Conservation (phyloP, 2,888 invertebrate genomes). For the Drosophila suboccidentalis region DNA sequence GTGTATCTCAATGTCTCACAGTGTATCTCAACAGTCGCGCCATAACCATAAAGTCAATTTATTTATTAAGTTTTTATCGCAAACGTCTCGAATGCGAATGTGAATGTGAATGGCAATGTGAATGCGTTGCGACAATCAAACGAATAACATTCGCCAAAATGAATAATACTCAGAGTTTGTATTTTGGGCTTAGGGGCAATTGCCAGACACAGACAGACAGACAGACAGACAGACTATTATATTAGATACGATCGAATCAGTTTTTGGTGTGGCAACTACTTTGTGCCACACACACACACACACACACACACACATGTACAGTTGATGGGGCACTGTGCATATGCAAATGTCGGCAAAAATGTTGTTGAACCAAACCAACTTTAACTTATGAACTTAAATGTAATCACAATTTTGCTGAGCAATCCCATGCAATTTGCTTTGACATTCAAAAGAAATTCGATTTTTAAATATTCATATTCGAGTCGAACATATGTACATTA, state of each 20-base stretch:
- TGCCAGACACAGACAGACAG: conserved; percentile 17
- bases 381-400: conserved; percentile 5
- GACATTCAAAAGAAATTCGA: neutral
- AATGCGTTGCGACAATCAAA: conserved; percentile 40
- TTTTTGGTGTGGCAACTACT: conserved; percentile 23
- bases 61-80: conserved; percentile 81
- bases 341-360: conserved; percentile 16
- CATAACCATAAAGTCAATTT: conserved; percentile 80
- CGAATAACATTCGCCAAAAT: conserved; percentile 42
- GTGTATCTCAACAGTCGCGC: conserved; percentile 54
- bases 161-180: conserved; percentile 27
- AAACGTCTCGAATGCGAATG: conserved; percentile 64
- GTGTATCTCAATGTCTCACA: conserved; percentile 45
- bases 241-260: conserved; percentile 35
- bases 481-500: neutral
- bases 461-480: neutral
- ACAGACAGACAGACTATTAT: conserved; percentile 3
- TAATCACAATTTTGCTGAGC: conserved; percentile 5
- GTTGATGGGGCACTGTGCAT: conserved; percentile 2
- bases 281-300: conserved; percentile 19
- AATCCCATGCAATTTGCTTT: neutral
- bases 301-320: conserved; percentile 2
- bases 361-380: conserved; percentile 1
- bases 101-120: conserved; percentile 38
- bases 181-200: neutral